A percentile compares a stretch with the other conserved stretches of the same genome.
phyloP scores from a whole-genome alignment of 2,888 invertebrate genomes.

The Piscicola geometra region DNA sequence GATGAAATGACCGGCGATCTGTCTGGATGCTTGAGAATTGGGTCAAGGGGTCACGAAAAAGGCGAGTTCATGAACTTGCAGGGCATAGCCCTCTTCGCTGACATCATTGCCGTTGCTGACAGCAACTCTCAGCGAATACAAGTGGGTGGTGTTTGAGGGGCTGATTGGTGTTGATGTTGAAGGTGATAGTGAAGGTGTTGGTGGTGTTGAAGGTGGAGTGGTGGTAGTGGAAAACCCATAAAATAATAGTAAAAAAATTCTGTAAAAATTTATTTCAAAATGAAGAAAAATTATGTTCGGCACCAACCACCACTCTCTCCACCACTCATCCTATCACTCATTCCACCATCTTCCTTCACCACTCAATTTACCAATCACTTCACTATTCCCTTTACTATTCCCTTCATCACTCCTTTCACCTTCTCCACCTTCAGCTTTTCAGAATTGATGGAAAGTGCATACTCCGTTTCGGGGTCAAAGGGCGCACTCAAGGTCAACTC shows the following conservation, averaged over 20 bases:
- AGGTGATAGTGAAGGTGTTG: no score
- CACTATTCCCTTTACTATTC: no score
- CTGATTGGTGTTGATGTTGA: no score
- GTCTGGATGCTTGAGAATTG: constrained; percentile 55
- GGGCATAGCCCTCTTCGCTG: constrained; percentile 55
- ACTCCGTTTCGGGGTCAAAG: constrained; percentile 55
- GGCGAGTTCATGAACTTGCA: constrained; percentile 61
- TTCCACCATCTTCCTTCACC: background rate
- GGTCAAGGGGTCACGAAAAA: constrained; percentile 57
- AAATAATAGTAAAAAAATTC: no score
- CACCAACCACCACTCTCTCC: no score
- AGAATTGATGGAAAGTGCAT: constrained; percentile 56
- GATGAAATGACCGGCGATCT: constrained; percentile 56
- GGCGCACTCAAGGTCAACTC: constrained; percentile 58
- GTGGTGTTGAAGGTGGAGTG: no score
- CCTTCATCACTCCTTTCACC: no score
- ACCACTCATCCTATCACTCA: background rate
- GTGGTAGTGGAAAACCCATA: no score
- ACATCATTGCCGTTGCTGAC: constrained; percentile 58
- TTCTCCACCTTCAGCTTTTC: constrained; percentile 55
- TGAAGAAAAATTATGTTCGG: no score
- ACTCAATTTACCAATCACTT: constrained; percentile 47
- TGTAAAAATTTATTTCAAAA: no score
- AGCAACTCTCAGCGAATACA: constrained; percentile 59
- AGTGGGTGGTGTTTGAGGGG: background rate